Base-by-base conservation (phyloP, 2,888 invertebrate genomes). In the Nephrotoma flavescens region DNA sequence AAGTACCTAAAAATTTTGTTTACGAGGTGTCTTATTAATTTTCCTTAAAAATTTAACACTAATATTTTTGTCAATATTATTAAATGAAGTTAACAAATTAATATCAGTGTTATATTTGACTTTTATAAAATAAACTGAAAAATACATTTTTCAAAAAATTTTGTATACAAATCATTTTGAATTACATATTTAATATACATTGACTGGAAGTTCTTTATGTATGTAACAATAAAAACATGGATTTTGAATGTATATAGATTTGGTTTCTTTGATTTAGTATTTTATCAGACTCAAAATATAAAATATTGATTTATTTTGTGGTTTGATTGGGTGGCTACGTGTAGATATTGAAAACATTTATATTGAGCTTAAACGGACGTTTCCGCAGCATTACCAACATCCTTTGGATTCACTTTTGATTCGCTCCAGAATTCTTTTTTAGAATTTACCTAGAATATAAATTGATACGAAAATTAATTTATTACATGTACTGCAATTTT, bases 361-460 rank as follows among this genome's bases (percentile, higher is more conserved):
- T 41, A 41, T 84, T 84, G 11, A 41, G 42, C 15, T 84, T 87
- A 89, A 87, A 89, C 89, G 85, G 88, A 88, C 87, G 89, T 89
- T 88, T 89, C 89, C 83, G 88, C 88, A 87, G 88, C 88, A 87
- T 88, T 85, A 31, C 86, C 87, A 86, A 86, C 57, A 71, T 87
- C 87, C 86, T 88, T 88, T 52, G 87, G 86, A 86, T 87, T 87
- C 42, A 85, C 42, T 41, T 88, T 87, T 90, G 89, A 89, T 90
- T 90, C 89, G 88, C 89, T 89, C 90, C 91, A 91, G 89, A 89
- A 88, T 89, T 89, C 90, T 90, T 90, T 89, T 90, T 89, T 88
- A 52, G 31, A 42, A 89, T 90, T 89, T 89, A 90, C 90, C 90
- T 91, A 90, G 87, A 90, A 90, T 87, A 47, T 47, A 84, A 42